Conservation (phyloP, 53 echinoderm and acorn worm genomes). For the Antedon mediterranea region DNA sequence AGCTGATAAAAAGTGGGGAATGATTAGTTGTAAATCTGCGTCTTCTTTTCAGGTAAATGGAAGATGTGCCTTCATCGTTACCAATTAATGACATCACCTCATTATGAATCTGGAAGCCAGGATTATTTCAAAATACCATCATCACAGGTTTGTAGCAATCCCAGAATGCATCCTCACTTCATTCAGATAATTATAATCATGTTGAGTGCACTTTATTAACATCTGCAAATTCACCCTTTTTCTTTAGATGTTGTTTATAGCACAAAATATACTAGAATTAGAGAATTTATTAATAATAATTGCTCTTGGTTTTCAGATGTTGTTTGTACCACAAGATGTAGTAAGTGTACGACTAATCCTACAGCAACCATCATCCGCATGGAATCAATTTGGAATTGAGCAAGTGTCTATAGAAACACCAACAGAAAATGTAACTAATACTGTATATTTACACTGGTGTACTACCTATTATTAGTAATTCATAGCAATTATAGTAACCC, state of each 20-base stretch:
- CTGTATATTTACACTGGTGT: too few relatives aligned
- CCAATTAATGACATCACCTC: conserved; percentile 78
- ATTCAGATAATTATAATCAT: not conserved
- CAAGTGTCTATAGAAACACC: conserved; percentile 17
- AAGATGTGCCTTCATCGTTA: conserved; percentile 38
- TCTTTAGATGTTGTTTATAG: conserved; percentile 55
- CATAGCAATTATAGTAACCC: too few relatives aligned
- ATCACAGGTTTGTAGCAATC: conserved; percentile 34
- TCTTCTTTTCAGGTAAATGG: conserved; percentile 26
- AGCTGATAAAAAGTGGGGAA: too few relatives aligned
- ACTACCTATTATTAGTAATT: too few relatives aligned
- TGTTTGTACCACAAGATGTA: conserved; percentile 42
- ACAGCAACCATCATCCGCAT: conserved; percentile 75
- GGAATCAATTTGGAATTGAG: conserved; percentile 67
- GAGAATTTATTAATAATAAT: not conserved
- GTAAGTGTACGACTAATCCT: conserved; percentile 54
- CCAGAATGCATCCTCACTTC: not conserved
- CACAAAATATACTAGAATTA: conserved; percentile 46
- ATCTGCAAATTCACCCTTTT: not conserved
- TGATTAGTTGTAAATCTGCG: too few relatives aligned
- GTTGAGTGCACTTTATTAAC: too few relatives aligned
- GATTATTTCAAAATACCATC: conserved; percentile 71
- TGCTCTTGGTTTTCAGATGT: conserved; percentile 38
- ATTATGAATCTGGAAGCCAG: conserved; percentile 82
- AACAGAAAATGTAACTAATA: not conserved